Percentiles rank a stretch among this genome's conserved stretches.
phyloP scores from a whole-genome alignment of 2,888 invertebrate species.

The Dione juno region DNA sequence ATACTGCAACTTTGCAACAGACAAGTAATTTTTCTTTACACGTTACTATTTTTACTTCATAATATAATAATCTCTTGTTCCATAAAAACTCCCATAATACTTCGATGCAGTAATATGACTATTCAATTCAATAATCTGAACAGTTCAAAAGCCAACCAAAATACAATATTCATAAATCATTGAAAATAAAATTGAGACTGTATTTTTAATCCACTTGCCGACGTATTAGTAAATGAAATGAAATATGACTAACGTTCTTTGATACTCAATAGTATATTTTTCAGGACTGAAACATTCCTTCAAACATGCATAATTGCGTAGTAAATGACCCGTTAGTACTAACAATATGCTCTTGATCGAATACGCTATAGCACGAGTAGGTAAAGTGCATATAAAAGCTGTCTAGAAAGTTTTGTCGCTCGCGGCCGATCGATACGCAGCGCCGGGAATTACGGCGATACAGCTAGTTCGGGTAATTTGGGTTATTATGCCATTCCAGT shows the following conservation, averaged over 20 bases:
- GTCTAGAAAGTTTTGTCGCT: slow-evolving; percentile 84
- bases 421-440: slow-evolving; percentile 76
- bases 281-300: slow-evolving; percentile 36
- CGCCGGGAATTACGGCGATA: slow-evolving; percentile 73
- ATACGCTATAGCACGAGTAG: slow-evolving; percentile 61
- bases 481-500: slow-evolving; percentile 77
- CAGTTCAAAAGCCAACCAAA: not conserved
- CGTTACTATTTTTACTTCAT: no score
- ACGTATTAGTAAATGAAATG: slow-evolving; percentile 23
- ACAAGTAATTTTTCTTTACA: no score
- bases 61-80: no score
- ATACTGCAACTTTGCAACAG: no score
- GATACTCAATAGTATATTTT: slow-evolving; percentile 24
- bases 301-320: slow-evolving; percentile 43
- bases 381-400: slow-evolving; percentile 84
- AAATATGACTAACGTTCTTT: slow-evolving; percentile 21
- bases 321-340: slow-evolving; percentile 46
- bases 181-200: slow-evolving; percentile 7
- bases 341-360: slow-evolving; percentile 60
- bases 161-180: not conserved
- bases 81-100: not conserved
- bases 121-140: not conserved
- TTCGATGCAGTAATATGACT: not conserved
- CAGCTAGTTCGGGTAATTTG: slow-evolving; percentile 74
- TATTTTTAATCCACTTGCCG: slow-evolving; percentile 13